Conservation (phyloP, 2,113 vertebrate species). For the Hipposideros armiger region DNA sequence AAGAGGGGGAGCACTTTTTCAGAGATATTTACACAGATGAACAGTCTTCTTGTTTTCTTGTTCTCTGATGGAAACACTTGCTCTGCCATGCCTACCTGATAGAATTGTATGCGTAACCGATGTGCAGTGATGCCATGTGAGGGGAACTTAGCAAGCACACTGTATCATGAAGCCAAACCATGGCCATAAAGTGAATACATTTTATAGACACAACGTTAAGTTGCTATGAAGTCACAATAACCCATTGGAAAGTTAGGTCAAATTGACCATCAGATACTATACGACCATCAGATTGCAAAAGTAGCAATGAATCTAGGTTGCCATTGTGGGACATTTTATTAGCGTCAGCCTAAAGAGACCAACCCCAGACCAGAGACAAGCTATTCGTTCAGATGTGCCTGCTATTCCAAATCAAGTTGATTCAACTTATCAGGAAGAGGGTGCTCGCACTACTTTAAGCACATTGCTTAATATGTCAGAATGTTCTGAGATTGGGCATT, state of each 20-base stretch:
- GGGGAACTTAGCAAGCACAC: neutral
- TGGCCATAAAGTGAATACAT: neutral
- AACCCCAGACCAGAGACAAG: neutral
- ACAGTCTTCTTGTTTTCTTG: neutral
- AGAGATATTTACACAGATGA: neutral
- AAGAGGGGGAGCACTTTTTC: neutral
- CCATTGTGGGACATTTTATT: neutral
- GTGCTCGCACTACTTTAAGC: neutral
- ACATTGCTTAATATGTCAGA: neutral
- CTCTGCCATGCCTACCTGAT: neutral
- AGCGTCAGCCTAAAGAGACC: neutral
- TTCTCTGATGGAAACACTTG: neutral
- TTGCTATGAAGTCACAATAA: neutral
- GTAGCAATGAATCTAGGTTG: neutral
- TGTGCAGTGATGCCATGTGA: neutral
- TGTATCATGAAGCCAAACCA: neutral
- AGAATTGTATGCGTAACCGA: neutral
- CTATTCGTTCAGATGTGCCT: neutral
- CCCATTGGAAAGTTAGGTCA: neutral
- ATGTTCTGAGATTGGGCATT: neutral
- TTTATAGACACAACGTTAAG: neutral
- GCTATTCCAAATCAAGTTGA: neutral
- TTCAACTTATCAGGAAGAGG: neutral
- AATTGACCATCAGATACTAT: neutral
- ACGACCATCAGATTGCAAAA: neutral